These are phyloP conservation scores for Caenorhabditis plicata DNA, from an alignment of 2,888 invertebrate genomes.

Conservation along the genomic window DNA sequence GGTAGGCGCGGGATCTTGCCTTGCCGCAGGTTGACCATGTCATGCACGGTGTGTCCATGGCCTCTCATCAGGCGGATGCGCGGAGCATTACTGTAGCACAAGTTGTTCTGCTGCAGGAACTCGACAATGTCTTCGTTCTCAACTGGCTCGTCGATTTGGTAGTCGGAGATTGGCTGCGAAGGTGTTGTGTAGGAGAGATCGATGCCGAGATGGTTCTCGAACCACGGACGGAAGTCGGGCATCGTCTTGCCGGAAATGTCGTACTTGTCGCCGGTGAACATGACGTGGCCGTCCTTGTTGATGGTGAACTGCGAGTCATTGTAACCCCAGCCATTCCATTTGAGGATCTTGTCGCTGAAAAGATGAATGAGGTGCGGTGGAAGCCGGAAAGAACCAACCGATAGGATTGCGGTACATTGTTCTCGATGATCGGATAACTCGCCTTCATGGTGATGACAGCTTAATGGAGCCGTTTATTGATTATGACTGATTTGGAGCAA, in stretches of 20 bases:
- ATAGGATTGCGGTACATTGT: slow-evolving; percentile 37
- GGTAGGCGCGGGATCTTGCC: slow-evolving; percentile 81
- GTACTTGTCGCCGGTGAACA: slow-evolving; percentile 82
- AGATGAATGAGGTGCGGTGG: slow-evolving; percentile 3
- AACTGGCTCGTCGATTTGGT: slow-evolving; percentile 75
- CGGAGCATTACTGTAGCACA: slow-evolving; percentile 79
- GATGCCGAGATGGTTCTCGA: slow-evolving; percentile 76
- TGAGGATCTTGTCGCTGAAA: slow-evolving; percentile 70
- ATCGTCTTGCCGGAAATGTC: slow-evolving; percentile 70
- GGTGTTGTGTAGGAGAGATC: slow-evolving; percentile 61
- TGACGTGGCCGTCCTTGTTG: slow-evolving; percentile 71
- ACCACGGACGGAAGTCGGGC: slow-evolving; percentile 82
- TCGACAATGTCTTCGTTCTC: slow-evolving; percentile 85
- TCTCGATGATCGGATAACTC: slow-evolving; percentile 21
- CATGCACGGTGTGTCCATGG: slow-evolving; percentile 72
- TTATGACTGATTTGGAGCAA: neutral
- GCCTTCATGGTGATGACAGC: slow-evolving; percentile 6
- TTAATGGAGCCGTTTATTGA: neutral
- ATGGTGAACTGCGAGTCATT: slow-evolving; percentile 84
- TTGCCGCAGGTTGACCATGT: slow-evolving; percentile 79
- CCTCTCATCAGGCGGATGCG: slow-evolving; percentile 53
- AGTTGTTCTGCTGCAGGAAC: slow-evolving; percentile 82
- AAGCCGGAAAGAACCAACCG: slow-evolving; percentile 20
- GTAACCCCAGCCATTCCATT: slow-evolving; percentile 99
- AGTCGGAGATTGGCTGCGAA: slow-evolving; percentile 70